A percentile compares a stretch with the other conserved stretches of the same genome.
phyloP scores from a whole-genome alignment of 1,140 invertebrate species.

The Cherax destructor region DNA sequence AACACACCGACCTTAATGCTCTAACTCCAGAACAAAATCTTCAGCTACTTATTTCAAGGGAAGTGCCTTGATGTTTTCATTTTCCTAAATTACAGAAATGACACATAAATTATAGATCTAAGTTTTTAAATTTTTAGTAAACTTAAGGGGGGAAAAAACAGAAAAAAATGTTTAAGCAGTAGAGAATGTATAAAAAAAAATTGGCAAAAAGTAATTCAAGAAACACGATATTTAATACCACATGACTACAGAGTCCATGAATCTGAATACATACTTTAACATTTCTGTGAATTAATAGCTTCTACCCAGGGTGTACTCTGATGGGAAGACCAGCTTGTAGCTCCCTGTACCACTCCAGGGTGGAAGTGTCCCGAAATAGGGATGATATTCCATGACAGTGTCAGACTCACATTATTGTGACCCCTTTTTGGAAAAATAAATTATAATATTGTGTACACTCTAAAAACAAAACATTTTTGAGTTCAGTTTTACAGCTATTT shows the following conservation, averaged over 20 bases:
- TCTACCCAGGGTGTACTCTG: slow-evolving; percentile 87
- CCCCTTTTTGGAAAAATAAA: slow-evolving; percentile 79
- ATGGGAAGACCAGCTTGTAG: slow-evolving; percentile 92
- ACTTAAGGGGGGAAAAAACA: too few relatives aligned
- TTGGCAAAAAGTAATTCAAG: background rate
- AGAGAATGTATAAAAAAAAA: too few relatives aligned
- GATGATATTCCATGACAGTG: slow-evolving; percentile 98
- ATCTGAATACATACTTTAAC: background rate
- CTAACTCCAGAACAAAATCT: too few relatives aligned
- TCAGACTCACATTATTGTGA: slow-evolving; percentile 94
- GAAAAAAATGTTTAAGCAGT: too few relatives aligned
- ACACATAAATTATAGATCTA: too few relatives aligned
- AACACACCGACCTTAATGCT: too few relatives aligned
- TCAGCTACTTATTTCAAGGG: too few relatives aligned
- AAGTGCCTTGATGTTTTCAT: too few relatives aligned
- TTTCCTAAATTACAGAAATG: too few relatives aligned
- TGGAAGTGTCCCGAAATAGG: slow-evolving; percentile 97
- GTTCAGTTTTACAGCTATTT: too few relatives aligned
- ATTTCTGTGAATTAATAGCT: slow-evolving; percentile 20
- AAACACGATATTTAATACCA: background rate
- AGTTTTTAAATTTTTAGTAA: too few relatives aligned
- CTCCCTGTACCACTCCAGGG: slow-evolving; percentile 87
- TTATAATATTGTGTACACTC: background rate
- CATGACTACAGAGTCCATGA: background rate
- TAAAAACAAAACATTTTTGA: too few relatives aligned